Percentiles rank a stretch among this genome's conserved stretches.
phyloP scores from a whole-genome alignment of 2,888 invertebrate species.

The Chloromyia formosa region DNA sequence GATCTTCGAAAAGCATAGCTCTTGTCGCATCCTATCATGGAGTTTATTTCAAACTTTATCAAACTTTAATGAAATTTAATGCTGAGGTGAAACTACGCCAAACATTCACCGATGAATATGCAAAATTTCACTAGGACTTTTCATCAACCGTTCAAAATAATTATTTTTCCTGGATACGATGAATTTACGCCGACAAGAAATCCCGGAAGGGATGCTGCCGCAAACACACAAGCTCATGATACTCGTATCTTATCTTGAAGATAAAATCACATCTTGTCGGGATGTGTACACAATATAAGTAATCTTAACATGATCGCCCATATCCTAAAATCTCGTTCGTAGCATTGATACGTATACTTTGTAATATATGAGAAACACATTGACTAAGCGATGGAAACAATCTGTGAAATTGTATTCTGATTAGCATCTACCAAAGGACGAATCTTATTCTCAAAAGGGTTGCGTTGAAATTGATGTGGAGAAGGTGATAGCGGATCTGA shows the following conservation, averaged over 20 bases:
- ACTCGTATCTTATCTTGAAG: not conserved
- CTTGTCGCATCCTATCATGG: too few species aligned
- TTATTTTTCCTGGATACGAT: not conserved
- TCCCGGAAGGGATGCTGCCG: too few species aligned
- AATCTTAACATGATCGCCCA: too few species aligned
- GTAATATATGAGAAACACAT: too few species aligned
- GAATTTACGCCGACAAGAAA: not conserved
- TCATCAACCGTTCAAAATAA: not conserved
- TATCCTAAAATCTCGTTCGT: too few species aligned
- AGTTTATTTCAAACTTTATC: not conserved
- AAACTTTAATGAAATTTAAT: slow-evolving; percentile 2
- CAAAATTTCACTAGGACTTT: not conserved
- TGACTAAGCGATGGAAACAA: not conserved
- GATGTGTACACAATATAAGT: not conserved
- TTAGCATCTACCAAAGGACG: not conserved
- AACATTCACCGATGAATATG: not conserved
- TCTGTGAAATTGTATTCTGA: not conserved
- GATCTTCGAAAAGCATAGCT: too few species aligned
- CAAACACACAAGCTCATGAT: too few species aligned
- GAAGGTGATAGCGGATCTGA: not conserved
- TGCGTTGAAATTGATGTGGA: not conserved
- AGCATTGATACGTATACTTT: too few species aligned
- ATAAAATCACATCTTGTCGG: not conserved
- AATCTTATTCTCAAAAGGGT: not conserved
- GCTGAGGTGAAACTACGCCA: not conserved